phyloP scores from a whole-genome alignment of 2,113 vertebrate species.

The Arvicanthis niloticus region DNA sequence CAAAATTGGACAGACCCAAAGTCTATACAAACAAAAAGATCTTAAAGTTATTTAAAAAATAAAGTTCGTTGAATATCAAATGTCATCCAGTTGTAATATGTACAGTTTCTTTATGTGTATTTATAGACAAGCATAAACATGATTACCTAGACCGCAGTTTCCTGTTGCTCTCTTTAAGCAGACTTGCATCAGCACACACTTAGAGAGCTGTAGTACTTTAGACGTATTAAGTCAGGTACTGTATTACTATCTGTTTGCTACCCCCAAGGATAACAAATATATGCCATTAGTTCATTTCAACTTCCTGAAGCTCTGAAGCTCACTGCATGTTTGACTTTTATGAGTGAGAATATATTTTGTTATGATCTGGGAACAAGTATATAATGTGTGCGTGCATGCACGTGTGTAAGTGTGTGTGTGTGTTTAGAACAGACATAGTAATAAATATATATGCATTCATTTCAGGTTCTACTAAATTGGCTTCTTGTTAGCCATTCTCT shows the following conservation, averaged over 20 bases:
- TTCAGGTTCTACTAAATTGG: not conserved
- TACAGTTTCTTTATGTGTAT: not conserved
- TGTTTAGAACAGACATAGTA: not conserved
- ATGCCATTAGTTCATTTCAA: not conserved
- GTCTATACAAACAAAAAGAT: not conserved
- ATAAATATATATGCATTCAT: not conserved
- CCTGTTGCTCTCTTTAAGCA: conserved; percentile 27
- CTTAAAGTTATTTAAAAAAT: not conserved
- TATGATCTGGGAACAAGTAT: not conserved
- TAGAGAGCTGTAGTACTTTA: not conserved
- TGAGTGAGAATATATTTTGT: conserved; percentile 42
- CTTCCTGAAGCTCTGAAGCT: conserved; percentile 43
- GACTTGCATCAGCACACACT: not conserved
- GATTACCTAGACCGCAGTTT: not conserved
- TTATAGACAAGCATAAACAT: conserved; percentile 13
- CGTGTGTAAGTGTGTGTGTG: not conserved
- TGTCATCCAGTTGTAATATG: not conserved
- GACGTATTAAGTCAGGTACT: not conserved
- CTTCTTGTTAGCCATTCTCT: not conserved
- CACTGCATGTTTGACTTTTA: conserved; percentile 23
- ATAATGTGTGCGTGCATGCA: not conserved
- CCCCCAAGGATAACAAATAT: conserved; percentile 33
- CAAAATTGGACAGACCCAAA: not conserved
- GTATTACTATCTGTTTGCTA: conserved; percentile 22
- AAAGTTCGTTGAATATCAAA: not conserved